Conservation (phyloP, 2,888 invertebrate species). For the Xanthia icteritia region DNA sequence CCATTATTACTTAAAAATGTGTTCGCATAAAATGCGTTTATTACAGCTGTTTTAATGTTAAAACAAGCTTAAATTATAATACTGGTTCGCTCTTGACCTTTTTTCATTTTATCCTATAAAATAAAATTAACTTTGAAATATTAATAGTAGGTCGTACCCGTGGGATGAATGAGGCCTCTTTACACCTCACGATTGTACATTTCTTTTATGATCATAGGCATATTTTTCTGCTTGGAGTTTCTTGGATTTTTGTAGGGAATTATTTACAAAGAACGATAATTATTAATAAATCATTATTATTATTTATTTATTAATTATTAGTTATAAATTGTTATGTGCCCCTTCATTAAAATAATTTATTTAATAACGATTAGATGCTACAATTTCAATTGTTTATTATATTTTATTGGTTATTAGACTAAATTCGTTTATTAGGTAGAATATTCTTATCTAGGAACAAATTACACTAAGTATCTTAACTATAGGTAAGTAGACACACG, state of each 20-base stretch:
- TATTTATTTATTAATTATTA: no score
- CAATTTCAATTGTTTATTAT: no score
- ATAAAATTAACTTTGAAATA: conserved; percentile 85
- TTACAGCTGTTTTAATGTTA: conserved; percentile 49
- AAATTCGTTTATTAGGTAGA: background rate
- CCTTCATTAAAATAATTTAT: no score
- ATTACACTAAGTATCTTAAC: background rate
- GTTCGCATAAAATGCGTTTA: conserved; percentile 58
- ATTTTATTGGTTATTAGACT: no score
- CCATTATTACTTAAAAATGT: conserved; percentile 50
- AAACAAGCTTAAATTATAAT: conserved; percentile 54
- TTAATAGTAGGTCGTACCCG: conserved; percentile 75
- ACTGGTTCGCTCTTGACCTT: conserved; percentile 71
- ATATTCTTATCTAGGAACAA: background rate
- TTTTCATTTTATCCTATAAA: conserved; percentile 79
- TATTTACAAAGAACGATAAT: no score
- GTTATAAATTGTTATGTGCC: no score
- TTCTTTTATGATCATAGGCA: background rate
- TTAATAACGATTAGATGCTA: no score
- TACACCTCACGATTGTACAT: conserved; percentile 61
- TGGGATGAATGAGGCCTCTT: conserved; percentile 63
- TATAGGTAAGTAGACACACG: no score
- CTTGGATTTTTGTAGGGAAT: background rate
- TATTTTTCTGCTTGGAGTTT: background rate
- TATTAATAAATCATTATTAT: no score